These are phyloP conservation scores for Sphaerolaimus hirsutus DNA, from an alignment of 2,888 invertebrate species.

Conservation along the genomic window DNA sequence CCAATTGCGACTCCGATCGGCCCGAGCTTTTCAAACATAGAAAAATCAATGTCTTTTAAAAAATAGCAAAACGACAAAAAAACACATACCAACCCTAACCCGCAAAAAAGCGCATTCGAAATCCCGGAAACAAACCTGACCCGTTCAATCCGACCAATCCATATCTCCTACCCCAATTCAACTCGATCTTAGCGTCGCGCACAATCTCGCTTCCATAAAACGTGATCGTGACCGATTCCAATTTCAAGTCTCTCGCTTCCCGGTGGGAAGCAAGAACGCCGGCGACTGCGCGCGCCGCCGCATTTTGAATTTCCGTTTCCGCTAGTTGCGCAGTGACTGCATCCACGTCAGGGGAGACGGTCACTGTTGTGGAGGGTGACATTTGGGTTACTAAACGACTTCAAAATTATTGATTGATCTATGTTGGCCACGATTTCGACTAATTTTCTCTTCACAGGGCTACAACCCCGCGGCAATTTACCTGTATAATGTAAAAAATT, in stretches of 20 bases:
- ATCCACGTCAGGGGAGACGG: constrained; percentile 10
- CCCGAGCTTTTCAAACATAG: no score
- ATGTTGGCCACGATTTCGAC: not conserved
- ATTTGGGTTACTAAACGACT: constrained; percentile 1
- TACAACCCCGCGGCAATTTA: no score
- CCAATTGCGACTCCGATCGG: no score
- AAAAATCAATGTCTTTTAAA: no score
- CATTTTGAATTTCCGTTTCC: constrained; percentile 48
- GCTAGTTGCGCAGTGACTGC: constrained; percentile 20
- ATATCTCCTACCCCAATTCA: constrained; percentile 87
- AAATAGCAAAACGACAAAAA: no score
- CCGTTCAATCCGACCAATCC: constrained; percentile 92
- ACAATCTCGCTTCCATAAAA: constrained; percentile 90
- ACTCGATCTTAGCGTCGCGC: constrained; percentile 75
- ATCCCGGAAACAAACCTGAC: constrained; percentile 41
- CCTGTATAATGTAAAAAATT: no score
- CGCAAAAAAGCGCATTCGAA: not conserved
- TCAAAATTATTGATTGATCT: not conserved
- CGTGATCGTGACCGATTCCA: constrained; percentile 66
- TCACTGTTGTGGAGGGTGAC: not conserved
- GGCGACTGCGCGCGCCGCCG: constrained; percentile 74
- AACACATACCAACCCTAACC: no score
- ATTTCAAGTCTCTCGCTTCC: constrained; percentile 74
- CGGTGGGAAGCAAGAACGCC: constrained; percentile 83
- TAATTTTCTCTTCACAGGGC: no score